Conservation (phyloP, 1,140 invertebrate genomes). For the Agrilus planipennis region DNA sequence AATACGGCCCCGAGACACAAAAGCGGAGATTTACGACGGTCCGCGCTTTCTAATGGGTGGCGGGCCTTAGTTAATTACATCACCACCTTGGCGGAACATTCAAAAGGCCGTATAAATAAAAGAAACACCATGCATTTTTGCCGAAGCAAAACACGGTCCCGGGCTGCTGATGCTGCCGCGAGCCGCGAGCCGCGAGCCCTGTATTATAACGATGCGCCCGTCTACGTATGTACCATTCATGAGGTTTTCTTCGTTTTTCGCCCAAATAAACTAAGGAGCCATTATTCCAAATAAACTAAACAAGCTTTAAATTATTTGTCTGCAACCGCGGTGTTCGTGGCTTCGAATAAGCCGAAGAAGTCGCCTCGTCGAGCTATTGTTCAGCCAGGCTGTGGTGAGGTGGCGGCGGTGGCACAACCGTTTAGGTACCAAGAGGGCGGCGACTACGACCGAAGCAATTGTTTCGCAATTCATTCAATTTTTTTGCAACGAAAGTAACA, state of each 20-base stretch:
- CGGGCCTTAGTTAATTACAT: slow-evolving; percentile 30
- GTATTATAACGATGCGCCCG: slow-evolving; percentile 9
- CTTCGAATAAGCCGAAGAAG: no score
- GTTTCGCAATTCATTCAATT: no score
- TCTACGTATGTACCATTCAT: slow-evolving; percentile 6
- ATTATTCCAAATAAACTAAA: slow-evolving; percentile 19
- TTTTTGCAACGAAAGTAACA: no score
- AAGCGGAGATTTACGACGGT: slow-evolving; percentile 29
- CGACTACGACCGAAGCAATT: no score
- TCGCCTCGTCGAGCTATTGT: no score
- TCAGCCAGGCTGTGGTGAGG: no score
- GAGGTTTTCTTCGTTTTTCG: no score
- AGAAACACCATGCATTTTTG: slow-evolving; percentile 23
- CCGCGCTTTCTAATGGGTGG: slow-evolving; percentile 29
- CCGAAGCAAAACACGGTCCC: slow-evolving; percentile 2
- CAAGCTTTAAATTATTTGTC: slow-evolving; percentile 20
- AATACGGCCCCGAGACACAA: slow-evolving; percentile 24
- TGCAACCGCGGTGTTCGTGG: slow-evolving; percentile 8
- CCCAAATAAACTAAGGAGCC: no score
- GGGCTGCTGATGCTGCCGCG: slow-evolving; percentile 1
- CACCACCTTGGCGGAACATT: slow-evolving; percentile 29
- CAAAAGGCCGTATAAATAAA: slow-evolving; percentile 28
- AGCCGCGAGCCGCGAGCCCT: background rate
- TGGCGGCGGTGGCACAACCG: no score
- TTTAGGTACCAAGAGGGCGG: no score